Conservation (phyloP, 2,888 invertebrate genomes). For the Limnephilus auricula region DNA sequence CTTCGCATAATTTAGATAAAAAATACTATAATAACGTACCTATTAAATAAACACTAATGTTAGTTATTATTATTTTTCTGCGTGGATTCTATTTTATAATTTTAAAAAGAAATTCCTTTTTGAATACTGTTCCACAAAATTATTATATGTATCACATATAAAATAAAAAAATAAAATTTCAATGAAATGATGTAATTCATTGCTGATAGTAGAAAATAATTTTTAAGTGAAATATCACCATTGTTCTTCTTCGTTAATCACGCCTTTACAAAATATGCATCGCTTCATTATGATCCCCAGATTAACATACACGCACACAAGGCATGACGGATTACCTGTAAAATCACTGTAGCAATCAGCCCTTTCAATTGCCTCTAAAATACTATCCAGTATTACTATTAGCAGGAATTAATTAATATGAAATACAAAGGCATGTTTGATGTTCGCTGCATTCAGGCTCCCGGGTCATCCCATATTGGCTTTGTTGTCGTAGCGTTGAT, state of each 20-base stretch:
- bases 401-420: background rate
- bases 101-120: no score
- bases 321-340: background rate
- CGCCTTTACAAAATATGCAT: background rate
- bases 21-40: no score
- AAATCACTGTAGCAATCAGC: background rate
- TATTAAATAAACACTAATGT: no score
- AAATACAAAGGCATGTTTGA: background rate
- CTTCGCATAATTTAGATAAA: no score
- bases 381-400: background rate
- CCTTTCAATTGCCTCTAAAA: background rate
- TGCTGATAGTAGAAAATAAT: no score
- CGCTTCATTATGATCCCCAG: background rate
- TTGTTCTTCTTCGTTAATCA: background rate
- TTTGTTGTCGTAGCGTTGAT: slow-evolving; percentile 54
- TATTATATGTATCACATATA: no score
- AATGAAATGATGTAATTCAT: no score
- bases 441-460: slow-evolving; percentile 2
- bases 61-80: no score
- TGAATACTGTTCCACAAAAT: no score
- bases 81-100: no score
- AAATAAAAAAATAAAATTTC: no score
- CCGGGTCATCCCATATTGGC: slow-evolving; percentile 29
- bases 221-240: no score
- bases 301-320: background rate